Conservation (phyloP, 2,113 vertebrate species). For the Atlantisia rogersi region DNA sequence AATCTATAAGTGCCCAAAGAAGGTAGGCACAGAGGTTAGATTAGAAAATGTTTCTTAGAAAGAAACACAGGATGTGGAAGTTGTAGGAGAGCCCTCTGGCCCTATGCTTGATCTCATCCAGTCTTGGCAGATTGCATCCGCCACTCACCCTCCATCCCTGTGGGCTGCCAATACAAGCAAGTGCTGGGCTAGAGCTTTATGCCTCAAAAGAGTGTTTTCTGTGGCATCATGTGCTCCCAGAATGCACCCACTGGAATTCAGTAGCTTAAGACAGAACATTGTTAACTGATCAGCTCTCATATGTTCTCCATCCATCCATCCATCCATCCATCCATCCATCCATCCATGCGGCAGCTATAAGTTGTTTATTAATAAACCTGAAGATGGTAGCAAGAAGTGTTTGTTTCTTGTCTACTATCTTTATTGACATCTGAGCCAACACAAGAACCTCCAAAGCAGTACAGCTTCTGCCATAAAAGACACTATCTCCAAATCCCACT, state of each 20-base stretch:
- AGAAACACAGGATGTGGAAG: not conserved
- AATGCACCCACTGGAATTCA: not conserved
- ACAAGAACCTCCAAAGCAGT: not conserved
- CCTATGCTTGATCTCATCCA: not conserved
- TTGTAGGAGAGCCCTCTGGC: not conserved
- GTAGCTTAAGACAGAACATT: not conserved
- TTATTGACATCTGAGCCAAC: not conserved
- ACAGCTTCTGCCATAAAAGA: not conserved
- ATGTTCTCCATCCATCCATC: not conserved
- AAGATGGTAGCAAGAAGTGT: not conserved
- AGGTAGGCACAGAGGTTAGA: not conserved
- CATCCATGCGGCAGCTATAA: not conserved
- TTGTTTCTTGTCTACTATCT: not conserved
- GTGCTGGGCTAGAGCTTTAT: not conserved
- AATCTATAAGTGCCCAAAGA: not conserved
- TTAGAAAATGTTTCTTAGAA: not conserved
- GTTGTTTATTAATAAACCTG: not conserved
- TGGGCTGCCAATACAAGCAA: rapidly evolving
- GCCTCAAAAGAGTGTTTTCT: not conserved
- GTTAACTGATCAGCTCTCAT: not conserved
- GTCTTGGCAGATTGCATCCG: not conserved
- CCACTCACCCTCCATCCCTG: not conserved
- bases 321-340: too few relatives aligned
- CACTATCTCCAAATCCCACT: not conserved
- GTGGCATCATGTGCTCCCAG: not conserved